phyloP scores from a whole-genome alignment of 1,140 invertebrate genomes.

The Lethocerus indicus region DNA sequence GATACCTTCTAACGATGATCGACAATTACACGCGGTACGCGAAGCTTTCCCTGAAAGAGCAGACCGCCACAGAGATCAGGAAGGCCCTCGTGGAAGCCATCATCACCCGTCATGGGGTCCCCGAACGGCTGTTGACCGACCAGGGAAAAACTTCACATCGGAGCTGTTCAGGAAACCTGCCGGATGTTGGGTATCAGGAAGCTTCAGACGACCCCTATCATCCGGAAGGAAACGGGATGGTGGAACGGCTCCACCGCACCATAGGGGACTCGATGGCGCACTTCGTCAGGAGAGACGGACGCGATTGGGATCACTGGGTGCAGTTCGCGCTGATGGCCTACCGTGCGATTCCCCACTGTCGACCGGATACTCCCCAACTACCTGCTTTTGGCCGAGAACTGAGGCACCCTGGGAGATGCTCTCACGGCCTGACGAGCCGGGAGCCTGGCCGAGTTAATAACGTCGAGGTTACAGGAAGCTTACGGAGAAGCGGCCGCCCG shows the following conservation, averaged over 20 bases:
- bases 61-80: constrained; percentile 23
- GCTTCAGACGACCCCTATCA: constrained; percentile 20
- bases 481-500: not conserved
- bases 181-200: constrained; percentile 20
- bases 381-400: not conserved
- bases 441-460: not conserved
- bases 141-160: constrained; percentile 22
- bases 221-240: constrained; percentile 22
- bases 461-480: not conserved
- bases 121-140: constrained; percentile 21
- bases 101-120: constrained; percentile 23
- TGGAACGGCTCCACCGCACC: constrained; percentile 21
- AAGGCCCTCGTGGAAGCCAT: constrained; percentile 21
- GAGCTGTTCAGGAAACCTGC: constrained; percentile 19
- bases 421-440: not conserved
- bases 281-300: constrained; percentile 17
- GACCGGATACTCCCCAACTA: not conserved
- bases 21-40: constrained; percentile 14
- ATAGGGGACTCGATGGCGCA: constrained; percentile 22
- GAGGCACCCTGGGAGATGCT: not conserved
- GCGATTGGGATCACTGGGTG: constrained; percentile 20
- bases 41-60: constrained; percentile 18
- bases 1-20: not conserved
- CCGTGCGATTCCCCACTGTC: constrained; percentile 1
- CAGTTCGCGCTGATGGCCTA: constrained; percentile 7